Percentiles rank a stretch among this genome's conserved stretches.
phyloP scores from a whole-genome alignment of 23 tunicate species.

The Trididemnum miniatum region DNA sequence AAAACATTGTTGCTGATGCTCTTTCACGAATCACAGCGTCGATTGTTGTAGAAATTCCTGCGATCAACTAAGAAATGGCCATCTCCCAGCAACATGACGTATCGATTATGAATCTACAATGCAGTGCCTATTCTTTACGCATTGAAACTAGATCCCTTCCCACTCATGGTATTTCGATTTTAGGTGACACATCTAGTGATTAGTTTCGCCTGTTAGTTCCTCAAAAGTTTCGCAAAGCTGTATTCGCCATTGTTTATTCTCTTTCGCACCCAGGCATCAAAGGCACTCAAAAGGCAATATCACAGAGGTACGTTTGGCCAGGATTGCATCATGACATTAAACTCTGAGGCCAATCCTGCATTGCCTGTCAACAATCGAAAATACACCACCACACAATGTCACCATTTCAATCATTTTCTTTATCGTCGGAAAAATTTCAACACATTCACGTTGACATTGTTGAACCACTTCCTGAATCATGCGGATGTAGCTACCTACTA shows the following conservation, averaged over 20 bases:
- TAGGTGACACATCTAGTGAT: slow-evolving; percentile 14
- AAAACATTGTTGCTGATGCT: neutral
- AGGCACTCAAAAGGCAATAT: slow-evolving; percentile 4
- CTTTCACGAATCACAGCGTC: neutral
- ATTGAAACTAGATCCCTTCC: neutral
- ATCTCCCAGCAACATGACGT: neutral
- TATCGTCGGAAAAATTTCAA: neutral
- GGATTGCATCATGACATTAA: slow-evolving; percentile 1
- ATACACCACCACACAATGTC: neutral
- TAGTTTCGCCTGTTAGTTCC: slow-evolving; percentile 22
- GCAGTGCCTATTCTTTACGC: neutral
- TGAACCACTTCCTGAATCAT: slow-evolving; percentile 29
- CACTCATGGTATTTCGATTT: neutral
- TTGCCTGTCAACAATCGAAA: slow-evolving; percentile 28
- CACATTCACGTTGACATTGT: slow-evolving; percentile 32
- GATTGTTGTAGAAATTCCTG: neutral
- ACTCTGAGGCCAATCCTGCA: slow-evolving; percentile 14
- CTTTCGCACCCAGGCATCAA: slow-evolving; percentile 34
- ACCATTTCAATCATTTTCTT: neutral
- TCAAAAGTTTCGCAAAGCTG: neutral
- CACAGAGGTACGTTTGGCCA: slow-evolving; percentile 21
- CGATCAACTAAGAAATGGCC: neutral
- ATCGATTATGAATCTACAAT: neutral
- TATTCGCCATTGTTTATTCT: neutral
- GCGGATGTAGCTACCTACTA: slow-evolving; percentile 12